Evolutionary conservation across 2,797 vertebrate genomes (phyloP).

Genomic region (Toxotes lorentzi): DNA sequence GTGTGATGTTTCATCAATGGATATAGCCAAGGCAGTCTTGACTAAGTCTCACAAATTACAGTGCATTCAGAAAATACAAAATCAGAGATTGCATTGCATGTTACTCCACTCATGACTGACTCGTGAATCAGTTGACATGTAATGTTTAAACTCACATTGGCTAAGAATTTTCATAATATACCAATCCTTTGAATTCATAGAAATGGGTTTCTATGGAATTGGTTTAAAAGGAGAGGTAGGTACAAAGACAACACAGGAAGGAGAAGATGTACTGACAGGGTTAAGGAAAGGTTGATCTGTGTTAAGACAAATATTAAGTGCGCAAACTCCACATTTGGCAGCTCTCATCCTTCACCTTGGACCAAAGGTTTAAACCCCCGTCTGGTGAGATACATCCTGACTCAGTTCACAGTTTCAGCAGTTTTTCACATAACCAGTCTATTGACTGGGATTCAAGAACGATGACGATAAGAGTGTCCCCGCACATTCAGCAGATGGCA

Average conservation of each 20-base stretch:
- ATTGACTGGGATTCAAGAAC: slow-evolving; percentile 52
- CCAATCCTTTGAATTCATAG: neutral
- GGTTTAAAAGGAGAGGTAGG: neutral
- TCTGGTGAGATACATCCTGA: slow-evolving; percentile 29
- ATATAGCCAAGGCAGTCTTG: neutral
- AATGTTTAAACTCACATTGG: neutral
- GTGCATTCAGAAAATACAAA: slow-evolving; percentile 9
- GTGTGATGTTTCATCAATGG: neutral
- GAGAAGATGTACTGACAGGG: neutral
- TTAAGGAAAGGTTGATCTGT: slow-evolving; percentile 20
- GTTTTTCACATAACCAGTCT: slow-evolving; percentile 31
- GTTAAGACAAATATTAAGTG: slow-evolving; percentile 14
- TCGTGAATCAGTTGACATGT: neutral
- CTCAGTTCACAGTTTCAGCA: slow-evolving; percentile 36
- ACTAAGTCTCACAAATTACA: neutral
- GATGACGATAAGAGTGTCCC: slow-evolving; percentile 31
- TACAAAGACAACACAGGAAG: neutral
- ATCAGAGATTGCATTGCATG: neutral
- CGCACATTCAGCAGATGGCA: slow-evolving; percentile 41
- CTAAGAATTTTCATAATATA: neutral
- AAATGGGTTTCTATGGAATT: neutral
- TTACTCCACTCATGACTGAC: neutral
- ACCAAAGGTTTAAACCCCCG: slow-evolving; percentile 22
- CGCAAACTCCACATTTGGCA: slow-evolving; percentile 27
- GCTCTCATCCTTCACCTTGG: slow-evolving; percentile 39